Conservation (phyloP, 64 coral and sea anemone species). For the Astreopora myriophthalma region DNA sequence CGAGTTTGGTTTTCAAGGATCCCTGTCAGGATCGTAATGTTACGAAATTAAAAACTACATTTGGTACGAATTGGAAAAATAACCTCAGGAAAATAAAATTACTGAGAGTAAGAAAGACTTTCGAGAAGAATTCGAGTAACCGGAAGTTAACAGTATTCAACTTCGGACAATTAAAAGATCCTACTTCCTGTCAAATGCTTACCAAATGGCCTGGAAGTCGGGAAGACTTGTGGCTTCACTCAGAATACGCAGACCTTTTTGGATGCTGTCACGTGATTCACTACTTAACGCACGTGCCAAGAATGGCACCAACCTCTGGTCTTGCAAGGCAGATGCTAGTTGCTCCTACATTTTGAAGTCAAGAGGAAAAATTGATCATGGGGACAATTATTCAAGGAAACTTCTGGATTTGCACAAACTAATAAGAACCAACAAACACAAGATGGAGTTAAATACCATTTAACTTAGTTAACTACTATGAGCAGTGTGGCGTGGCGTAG, state of each 20-base stretch:
- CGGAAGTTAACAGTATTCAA: too few relatives aligned
- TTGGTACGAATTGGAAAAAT: too few relatives aligned
- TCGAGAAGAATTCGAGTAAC: too few relatives aligned
- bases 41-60: too few relatives aligned
- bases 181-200: neutral
- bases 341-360: neutral
- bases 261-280: constrained; percentile 75
- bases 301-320: constrained; percentile 90
- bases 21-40: too few relatives aligned
- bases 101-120: too few relatives aligned
- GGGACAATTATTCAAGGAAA: neutral
- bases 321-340: constrained; percentile 72
- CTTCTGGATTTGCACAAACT: neutral
- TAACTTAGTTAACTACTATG: too few relatives aligned
- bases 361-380: neutral
- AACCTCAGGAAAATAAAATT: too few relatives aligned
- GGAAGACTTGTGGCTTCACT: constrained; percentile 74
- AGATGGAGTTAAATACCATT: too few relatives aligned
- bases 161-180: neutral
- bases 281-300: constrained; percentile 80
- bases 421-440: too few relatives aligned
- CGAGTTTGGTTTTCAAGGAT: too few relatives aligned
- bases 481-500: too few relatives aligned
- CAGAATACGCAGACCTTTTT: constrained; percentile 82
- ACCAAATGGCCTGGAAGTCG: constrained; percentile 97